Percentiles rank a stretch among this genome's conserved stretches.
These are phyloP conservation scores for Platycercus adscitus DNA, from an alignment of 2,113 vertebrate species.

Conservation along the genomic window DNA sequence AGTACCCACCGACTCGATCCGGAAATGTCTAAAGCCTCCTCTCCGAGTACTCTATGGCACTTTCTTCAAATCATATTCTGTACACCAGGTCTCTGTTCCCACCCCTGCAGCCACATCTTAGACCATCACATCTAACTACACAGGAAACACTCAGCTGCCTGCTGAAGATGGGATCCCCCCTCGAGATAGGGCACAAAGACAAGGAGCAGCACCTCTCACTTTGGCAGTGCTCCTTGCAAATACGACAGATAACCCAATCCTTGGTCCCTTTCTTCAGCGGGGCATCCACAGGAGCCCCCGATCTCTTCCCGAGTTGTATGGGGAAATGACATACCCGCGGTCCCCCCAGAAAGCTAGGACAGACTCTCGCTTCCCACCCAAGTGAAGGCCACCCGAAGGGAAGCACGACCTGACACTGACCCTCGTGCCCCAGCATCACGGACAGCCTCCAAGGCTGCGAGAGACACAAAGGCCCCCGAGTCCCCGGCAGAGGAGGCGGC, in stretches of 20 bases:
- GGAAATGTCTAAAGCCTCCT: neutral
- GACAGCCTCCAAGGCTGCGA: neutral
- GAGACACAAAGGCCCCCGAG: neutral
- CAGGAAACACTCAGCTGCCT: neutral
- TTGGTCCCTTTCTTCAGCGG: neutral
- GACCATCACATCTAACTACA: neutral
- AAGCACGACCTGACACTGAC: neutral
- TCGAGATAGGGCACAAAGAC: neutral
- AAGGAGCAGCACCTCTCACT: neutral
- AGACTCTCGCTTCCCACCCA: neutral
- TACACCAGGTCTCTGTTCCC: neutral
- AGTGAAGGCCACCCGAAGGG: neutral
- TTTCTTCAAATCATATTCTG: neutral
- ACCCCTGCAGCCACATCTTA: neutral
- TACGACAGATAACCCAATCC: fast-evolving
- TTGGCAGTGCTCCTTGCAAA: neutral
- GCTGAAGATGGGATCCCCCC: neutral
- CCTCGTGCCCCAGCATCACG: neutral
- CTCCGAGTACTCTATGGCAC: neutral
- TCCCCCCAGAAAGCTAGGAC: fast-evolving
- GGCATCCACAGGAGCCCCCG: neutral
- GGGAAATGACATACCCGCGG: neutral
- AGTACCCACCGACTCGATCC: neutral
- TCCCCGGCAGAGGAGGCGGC: too few relatives aligned
- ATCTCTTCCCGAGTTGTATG: fast-evolving